A percentile compares a stretch with the other conserved stretches of the same genome.
These are phyloP conservation scores for Strigamia crassipes DNA, from an alignment of 2,888 invertebrate species.

Conservation along the genomic window DNA sequence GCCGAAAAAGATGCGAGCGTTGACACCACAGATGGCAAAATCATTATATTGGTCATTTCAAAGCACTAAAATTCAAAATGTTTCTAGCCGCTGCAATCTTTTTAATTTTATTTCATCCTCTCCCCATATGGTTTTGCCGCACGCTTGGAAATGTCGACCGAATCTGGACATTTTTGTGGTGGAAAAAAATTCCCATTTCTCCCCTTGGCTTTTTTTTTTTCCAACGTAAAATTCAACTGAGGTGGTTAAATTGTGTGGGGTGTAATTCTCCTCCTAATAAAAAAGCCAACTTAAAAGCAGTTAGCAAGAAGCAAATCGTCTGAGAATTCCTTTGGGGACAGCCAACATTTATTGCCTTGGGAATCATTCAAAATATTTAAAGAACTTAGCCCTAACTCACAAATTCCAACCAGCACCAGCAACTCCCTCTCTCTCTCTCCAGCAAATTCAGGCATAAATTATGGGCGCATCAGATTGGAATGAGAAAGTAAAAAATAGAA, in stretches of 20 bases:
- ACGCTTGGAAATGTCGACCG: too few species aligned
- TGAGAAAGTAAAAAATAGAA: too few species aligned
- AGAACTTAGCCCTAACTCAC: background rate
- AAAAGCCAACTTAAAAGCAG: slow-evolving; percentile 2
- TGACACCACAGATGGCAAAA: too few species aligned
- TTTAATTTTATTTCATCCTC: too few species aligned
- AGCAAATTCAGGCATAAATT: background rate
- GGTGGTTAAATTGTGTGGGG: slow-evolving; percentile 1
- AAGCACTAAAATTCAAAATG: too few species aligned
- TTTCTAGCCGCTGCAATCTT: too few species aligned
- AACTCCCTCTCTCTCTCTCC: background rate
- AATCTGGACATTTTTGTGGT: too few species aligned
- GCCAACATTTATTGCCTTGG: slow-evolving; percentile 3
- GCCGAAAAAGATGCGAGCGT: too few species aligned
- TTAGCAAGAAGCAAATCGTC: slow-evolving; percentile 1
- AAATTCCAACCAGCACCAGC: background rate
- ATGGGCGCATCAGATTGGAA: background rate
- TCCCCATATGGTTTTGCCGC: too few species aligned
- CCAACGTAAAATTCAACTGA: background rate
- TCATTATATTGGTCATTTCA: too few species aligned
- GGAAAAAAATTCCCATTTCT: too few species aligned
- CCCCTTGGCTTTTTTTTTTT: too few species aligned
- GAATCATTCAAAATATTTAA: slow-evolving; percentile 10
- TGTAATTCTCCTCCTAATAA: background rate
- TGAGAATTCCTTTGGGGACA: slow-evolving; percentile 1